Percentiles rank a stretch among this genome's conserved stretches.
These are phyloP conservation scores for Heliconius himera DNA, from an alignment of 1,140 invertebrate genomes.

Conservation along the genomic window DNA sequence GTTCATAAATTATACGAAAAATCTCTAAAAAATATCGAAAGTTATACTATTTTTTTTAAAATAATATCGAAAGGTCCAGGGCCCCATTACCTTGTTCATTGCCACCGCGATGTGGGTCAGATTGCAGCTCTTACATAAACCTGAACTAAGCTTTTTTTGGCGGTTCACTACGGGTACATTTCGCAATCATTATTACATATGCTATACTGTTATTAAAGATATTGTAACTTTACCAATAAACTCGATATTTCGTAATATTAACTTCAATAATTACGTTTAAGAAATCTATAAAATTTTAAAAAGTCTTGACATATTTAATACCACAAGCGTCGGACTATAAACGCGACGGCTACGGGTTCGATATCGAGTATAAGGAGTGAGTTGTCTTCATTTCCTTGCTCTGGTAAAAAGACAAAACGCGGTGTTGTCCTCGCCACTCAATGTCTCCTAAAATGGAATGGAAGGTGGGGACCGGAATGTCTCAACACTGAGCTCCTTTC, in stretches of 20 bases:
- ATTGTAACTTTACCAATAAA: slow-evolving; percentile 4
- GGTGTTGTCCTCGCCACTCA: too few species aligned
- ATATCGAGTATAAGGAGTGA: too few species aligned
- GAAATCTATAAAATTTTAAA: background rate
- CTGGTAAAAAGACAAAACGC: too few species aligned
- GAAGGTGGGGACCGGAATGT: too few species aligned
- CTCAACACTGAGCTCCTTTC: too few species aligned
- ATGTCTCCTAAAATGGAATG: too few species aligned
- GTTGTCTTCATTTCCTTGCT: too few species aligned
- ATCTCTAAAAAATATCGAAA: background rate
- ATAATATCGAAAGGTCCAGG: background rate
- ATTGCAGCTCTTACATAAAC: slow-evolving; percentile 34
- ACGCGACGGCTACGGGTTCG: too few species aligned
- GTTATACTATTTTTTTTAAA: too few species aligned
- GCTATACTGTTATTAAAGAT: slow-evolving; percentile 6
- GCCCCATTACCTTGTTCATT: slow-evolving; percentile 18
- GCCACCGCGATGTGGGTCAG: slow-evolving; percentile 32
- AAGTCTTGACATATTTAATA: background rate
- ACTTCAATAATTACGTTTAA: too few species aligned
- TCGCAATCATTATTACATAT: slow-evolving; percentile 32
- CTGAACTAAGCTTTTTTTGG: slow-evolving; percentile 23
- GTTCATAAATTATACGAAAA: too few species aligned
- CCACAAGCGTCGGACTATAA: too few species aligned
- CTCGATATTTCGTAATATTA: background rate
- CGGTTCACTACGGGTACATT: slow-evolving; percentile 18